Conservation (phyloP, 2,888 invertebrate genomes). For the Heteromyza rotundicornis region DNA sequence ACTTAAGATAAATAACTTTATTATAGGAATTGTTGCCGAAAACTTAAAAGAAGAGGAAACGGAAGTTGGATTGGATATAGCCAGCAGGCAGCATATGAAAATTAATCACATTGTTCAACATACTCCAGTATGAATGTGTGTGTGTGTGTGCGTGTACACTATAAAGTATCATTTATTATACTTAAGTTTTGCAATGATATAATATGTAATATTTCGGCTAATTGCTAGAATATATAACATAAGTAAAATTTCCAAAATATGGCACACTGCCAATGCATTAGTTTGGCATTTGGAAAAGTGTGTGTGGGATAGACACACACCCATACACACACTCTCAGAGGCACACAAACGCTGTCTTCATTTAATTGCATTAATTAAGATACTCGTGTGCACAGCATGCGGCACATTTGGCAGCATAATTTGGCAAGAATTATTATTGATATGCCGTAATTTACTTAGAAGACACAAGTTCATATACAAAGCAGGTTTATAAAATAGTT, state of each 20-base stretch:
- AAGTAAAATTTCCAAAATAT: no score
- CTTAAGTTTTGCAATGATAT: background rate
- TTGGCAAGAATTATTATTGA: background rate
- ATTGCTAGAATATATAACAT: no score
- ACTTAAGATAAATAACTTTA: conserved; percentile 41
- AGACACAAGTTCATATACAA: no score
- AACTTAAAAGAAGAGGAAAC: conserved; percentile 2
- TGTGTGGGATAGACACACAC: no score
- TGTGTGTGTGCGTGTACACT: no score
- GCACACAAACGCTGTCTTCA: background rate
- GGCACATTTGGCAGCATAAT: background rate
- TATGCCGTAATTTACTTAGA: background rate
- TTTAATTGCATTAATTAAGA: conserved; percentile 1
- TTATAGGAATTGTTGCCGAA: conserved; percentile 33
- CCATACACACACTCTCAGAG: no score
- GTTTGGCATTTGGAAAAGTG: background rate
- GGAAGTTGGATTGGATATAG: background rate
- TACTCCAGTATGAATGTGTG: conserved; percentile 3
- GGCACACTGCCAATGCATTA: background rate
- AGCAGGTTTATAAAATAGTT: no score
- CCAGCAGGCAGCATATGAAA: conserved; percentile 16
- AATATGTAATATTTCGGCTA: no score
- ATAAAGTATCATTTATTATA: background rate
- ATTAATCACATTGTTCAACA: conserved; percentile 22
- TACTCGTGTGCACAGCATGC: background rate